phyloP scores from a whole-genome alignment of 2,113 vertebrate species.

The Heterochromis multidens region DNA sequence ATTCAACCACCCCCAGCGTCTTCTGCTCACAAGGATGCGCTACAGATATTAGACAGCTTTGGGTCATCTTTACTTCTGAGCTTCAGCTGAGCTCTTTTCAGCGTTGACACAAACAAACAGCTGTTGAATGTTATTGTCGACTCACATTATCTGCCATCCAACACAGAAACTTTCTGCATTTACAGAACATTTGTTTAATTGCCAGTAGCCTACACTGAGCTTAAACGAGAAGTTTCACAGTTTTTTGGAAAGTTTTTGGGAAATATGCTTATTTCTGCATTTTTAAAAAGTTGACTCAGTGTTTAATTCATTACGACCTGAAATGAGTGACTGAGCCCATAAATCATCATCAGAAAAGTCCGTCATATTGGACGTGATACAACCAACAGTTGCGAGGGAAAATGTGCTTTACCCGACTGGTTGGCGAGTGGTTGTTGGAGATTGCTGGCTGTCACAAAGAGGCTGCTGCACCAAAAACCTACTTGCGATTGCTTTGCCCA shows the following conservation, averaged over 20 bases:
- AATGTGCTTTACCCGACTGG: too few relatives aligned
- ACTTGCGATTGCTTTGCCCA: too few relatives aligned
- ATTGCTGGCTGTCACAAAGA: too few relatives aligned
- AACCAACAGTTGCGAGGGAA: too few relatives aligned
- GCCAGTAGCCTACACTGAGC: background rate
- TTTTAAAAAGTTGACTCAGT: too few relatives aligned
- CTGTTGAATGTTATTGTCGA: conserved; percentile 69
- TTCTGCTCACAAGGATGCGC: conserved; percentile 16
- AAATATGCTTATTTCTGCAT: background rate
- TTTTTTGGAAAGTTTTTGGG: background rate
- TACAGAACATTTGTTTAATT: background rate
- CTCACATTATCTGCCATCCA: conserved; percentile 47
- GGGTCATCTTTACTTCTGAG: conserved; percentile 13
- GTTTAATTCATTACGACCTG: too few relatives aligned
- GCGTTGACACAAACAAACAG: conserved; percentile 51
- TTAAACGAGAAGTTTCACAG: background rate
- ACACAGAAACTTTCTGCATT: conserved; percentile 31
- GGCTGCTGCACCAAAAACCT: too few relatives aligned
- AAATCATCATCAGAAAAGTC: too few relatives aligned
- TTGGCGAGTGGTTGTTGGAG: too few relatives aligned
- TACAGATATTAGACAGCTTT: conserved; percentile 9
- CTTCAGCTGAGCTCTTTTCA: conserved; percentile 35
- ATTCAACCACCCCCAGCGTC: background rate
- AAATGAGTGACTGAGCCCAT: too few relatives aligned
- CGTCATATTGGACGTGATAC: too few relatives aligned